Base-by-base conservation (phyloP, 2,888 invertebrate species). In the Cephus pulcher region DNA sequence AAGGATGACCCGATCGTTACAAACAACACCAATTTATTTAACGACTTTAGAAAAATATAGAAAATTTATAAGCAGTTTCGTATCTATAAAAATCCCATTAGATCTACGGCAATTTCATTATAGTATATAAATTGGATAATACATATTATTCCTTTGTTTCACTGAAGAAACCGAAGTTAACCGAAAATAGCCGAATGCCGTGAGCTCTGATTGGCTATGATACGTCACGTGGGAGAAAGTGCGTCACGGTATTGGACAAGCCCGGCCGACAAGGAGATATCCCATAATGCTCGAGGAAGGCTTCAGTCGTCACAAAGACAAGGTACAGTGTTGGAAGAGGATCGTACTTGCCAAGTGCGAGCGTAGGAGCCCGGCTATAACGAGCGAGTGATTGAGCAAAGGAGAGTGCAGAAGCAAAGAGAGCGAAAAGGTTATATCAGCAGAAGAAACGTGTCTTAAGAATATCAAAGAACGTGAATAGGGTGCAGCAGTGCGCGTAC, bases 1-100 rank as follows among this genome's bases (percentile, higher is more conserved):
- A n/a, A 34, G 71, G 71, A 34, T 33, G 32, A 71, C 56, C 79
- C 83, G 87, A 88, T 88, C 87, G 87, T 88, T 88, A 88, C 80
- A 79, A 83, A 82, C 82, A 84, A 84, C 76, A 77, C 77, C 74
- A 82, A 78, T 71, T 56, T 56, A 23, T 23, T 56, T 56, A 56
- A 56, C 23, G 56, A 56, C 6, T 23, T 56, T 56, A 56, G 56
- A 56, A 56, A 23, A 56, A 56, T 23, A 23, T 56, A 56, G 9
- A 23, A 56, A 56, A 9, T 23, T 56, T 15, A 15, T 23, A 23
- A 9, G 2, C 56, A 23, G 9, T 23, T 23, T 56, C 56, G 56
- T 56, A 6, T 56, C 23, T 56, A 56, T 56, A 56, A 56, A 56
- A 56, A 56, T 56, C 23, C 0, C 1, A 23, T 23, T 56, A 23